Percentiles rank a stretch among this genome's conserved stretches.
Conservation (phyloP, 2,113 vertebrate species). For the Pseudopipra pipra region DNA sequence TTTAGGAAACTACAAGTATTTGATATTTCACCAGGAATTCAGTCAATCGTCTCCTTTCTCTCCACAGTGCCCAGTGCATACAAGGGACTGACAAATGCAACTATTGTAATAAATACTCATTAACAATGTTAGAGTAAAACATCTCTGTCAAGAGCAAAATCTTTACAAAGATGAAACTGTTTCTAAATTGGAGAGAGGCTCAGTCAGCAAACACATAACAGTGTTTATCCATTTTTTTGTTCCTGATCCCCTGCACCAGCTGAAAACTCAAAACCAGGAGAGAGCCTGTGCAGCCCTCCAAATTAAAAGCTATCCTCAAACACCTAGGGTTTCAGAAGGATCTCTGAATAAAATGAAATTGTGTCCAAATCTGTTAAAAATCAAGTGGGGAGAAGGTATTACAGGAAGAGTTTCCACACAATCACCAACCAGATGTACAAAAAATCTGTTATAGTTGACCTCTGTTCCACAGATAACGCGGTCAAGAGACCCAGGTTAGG, state of each 20-base stretch:
- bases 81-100: not conserved
- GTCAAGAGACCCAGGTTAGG: not conserved
- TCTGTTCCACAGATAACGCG: not conserved
- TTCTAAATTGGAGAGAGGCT: not conserved
- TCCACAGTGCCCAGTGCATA: not conserved
- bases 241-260: not conserved
- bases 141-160: not conserved
- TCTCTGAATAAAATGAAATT: not conserved
- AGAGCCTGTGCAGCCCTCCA: not conserved
- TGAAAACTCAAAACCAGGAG: not conserved
- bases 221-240: not conserved
- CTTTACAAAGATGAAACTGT: not conserved
- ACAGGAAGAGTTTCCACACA: not conserved
- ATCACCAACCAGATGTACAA: not conserved
- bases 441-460: not conserved
- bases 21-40: not conserved
- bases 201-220: not conserved
- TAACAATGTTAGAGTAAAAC: not conserved
- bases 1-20: not conserved
- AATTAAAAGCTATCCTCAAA: not conserved
- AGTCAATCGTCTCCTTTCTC: not conserved
- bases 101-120: not conserved
- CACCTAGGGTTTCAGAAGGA: not conserved
- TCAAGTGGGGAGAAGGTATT: not conserved
- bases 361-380: not conserved